phyloP scores from a whole-genome alignment of 2,797 vertebrate species.

The Uromys caudimaculatus region DNA sequence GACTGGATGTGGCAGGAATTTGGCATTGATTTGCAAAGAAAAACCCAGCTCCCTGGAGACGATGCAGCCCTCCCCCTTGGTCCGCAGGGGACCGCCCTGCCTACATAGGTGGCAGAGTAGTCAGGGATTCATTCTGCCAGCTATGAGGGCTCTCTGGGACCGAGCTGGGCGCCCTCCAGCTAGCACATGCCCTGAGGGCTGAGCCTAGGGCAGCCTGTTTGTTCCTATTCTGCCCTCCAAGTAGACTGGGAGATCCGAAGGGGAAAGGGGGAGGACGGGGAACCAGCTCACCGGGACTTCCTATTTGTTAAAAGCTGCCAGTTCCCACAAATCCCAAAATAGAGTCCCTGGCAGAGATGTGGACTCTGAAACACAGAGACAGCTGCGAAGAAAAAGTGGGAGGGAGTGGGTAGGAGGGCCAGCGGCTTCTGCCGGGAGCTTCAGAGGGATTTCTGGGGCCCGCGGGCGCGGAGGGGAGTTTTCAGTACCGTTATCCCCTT shows the following conservation, averaged over 20 bases:
- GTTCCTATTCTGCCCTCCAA: background rate
- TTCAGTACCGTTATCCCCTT: background rate
- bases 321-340: slow-evolving; percentile 83
- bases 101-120: too few relatives aligned
- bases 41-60: background rate
- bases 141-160: background rate
- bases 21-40: background rate
- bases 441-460: background rate
- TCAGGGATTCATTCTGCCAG: background rate
- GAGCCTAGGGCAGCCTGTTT: background rate
- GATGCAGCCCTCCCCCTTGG: background rate
- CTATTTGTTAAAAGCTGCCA: slow-evolving; percentile 56
- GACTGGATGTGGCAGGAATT: background rate
- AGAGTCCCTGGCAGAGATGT: slow-evolving; percentile 73
- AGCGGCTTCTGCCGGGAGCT: background rate
- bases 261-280: background rate
- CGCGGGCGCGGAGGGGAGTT: background rate
- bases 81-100: background rate
- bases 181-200: background rate
- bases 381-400: slow-evolving; percentile 72
- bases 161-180: background rate
- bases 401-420: background rate
- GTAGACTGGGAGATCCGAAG: background rate
- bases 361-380: slow-evolving; percentile 78
- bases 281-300: slow-evolving; percentile 5